A percentile compares a stretch with the other conserved stretches of the same genome.
Conservation (phyloP, 2,797 vertebrate species). For the Hapalemur alaotrensis region DNA sequence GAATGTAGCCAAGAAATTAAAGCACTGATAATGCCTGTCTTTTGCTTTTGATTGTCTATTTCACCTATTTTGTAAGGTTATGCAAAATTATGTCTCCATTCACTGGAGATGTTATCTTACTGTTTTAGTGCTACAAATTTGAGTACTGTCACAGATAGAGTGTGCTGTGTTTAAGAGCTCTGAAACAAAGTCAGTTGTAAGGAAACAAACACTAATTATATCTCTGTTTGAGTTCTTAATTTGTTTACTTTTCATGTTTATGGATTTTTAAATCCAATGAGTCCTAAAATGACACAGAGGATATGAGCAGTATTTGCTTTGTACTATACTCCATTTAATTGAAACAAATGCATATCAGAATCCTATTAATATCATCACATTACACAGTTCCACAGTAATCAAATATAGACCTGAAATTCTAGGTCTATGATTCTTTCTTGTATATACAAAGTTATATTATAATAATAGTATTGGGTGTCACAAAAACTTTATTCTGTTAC, state of each 20-base stretch:
- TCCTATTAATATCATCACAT: neutral
- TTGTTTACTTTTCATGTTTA: neutral
- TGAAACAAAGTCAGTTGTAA: neutral
- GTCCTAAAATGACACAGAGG: neutral
- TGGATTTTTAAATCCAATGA: neutral
- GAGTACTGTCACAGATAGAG: neutral
- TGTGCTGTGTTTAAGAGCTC: neutral
- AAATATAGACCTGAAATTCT: neutral
- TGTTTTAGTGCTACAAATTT: neutral
- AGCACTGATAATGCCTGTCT: neutral
- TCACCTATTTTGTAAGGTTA: neutral
- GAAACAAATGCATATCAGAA: neutral
- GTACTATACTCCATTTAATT: fast-evolving
- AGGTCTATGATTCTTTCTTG: neutral
- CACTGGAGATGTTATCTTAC: neutral
- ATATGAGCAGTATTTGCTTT: neutral
- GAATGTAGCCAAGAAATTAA: constrained; percentile 21
- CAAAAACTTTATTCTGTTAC: neutral
- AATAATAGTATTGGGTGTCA: neutral
- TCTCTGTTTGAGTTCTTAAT: neutral
- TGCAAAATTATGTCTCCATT: neutral
- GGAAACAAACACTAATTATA: neutral
- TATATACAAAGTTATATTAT: neutral
- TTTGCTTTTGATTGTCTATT: neutral
- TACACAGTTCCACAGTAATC: neutral